These are phyloP conservation scores for Pachyuromys duprasi DNA, from an alignment of 2,797 vertebrate species.

Conservation along the genomic window DNA sequence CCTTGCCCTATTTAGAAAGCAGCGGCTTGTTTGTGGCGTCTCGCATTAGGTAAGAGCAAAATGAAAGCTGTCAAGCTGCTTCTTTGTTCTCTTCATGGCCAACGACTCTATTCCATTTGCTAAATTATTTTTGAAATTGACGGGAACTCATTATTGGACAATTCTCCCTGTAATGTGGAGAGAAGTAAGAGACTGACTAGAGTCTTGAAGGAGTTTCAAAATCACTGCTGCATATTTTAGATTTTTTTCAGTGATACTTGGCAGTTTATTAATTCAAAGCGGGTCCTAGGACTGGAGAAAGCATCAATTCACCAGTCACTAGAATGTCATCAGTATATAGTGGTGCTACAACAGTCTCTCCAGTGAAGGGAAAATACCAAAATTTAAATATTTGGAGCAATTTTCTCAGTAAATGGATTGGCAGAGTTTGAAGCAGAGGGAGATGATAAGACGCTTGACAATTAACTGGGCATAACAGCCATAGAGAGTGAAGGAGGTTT, in stretches of 20 bases:
- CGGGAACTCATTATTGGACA: background rate
- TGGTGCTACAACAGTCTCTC: background rate
- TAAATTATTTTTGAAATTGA: constrained; percentile 54
- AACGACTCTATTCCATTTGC: background rate
- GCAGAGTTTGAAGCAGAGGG: background rate
- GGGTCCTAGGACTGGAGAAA: background rate
- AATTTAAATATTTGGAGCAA: background rate
- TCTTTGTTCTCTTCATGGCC: background rate
- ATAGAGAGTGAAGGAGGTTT: background rate
- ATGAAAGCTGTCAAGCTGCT: background rate
- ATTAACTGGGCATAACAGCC: background rate
- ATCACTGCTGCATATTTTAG: background rate
- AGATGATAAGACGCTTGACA: background rate
- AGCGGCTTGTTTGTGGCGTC: constrained; percentile 12
- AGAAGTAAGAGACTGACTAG: constrained; percentile 14
- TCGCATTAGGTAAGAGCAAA: constrained; percentile 40
- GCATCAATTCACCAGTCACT: background rate
- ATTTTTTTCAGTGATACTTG: constrained; percentile 4
- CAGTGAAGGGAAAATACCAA: background rate
- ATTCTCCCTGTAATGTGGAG: background rate
- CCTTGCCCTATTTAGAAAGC: constrained; percentile 64
- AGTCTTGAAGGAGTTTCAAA: constrained; percentile 20
- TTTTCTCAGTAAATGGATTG: background rate
- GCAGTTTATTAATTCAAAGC: constrained; percentile 42
- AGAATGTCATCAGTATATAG: background rate